phyloP scores from a whole-genome alignment of 64 coral and sea anemone genomes.

The Anthopleura sola region DNA sequence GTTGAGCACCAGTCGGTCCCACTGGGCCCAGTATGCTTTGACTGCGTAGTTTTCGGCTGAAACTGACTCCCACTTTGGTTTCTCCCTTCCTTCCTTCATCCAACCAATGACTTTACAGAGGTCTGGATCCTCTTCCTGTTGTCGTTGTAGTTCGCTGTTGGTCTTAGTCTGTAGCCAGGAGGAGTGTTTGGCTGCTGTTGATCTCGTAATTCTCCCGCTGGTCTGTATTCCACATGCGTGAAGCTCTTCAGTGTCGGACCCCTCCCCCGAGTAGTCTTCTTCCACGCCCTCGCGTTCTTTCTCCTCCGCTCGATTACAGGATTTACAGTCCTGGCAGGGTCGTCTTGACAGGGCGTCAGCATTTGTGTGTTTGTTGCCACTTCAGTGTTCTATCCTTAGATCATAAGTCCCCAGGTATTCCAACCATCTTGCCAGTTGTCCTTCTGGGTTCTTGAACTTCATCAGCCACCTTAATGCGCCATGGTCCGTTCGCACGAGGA shows the following conservation, averaged over 20 bases:
- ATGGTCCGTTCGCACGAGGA: conserved; percentile 19
- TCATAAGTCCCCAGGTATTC: conserved; percentile 24
- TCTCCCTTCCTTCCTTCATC: not conserved
- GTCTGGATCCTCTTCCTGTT: too few species aligned
- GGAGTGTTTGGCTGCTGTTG: too few species aligned
- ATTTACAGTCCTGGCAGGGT: conserved; percentile 7
- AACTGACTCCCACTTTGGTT: not conserved
- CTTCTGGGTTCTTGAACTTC: conserved; percentile 23
- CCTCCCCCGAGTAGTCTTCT: not conserved
- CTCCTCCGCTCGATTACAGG: not conserved
- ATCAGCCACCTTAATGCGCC: conserved; percentile 22
- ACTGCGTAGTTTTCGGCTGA: not conserved
- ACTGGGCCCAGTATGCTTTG: conserved; percentile 34
- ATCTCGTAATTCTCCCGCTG: too few species aligned
- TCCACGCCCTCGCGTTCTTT: not conserved
- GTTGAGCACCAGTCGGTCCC: conserved; percentile 11
- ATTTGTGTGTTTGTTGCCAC: conserved; percentile 13
- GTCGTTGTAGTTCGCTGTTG: too few species aligned
- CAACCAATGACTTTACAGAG: not conserved
- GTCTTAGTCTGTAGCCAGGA: too few species aligned
- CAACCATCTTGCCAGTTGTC: conserved; percentile 33
- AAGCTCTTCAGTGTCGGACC: too few species aligned
- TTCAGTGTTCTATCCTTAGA: not conserved
- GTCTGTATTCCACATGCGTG: too few species aligned
- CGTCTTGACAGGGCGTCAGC: conserved; percentile 5